Conservation (phyloP, 2,888 invertebrate species). For the Cremastobaeus sp. region DNA sequence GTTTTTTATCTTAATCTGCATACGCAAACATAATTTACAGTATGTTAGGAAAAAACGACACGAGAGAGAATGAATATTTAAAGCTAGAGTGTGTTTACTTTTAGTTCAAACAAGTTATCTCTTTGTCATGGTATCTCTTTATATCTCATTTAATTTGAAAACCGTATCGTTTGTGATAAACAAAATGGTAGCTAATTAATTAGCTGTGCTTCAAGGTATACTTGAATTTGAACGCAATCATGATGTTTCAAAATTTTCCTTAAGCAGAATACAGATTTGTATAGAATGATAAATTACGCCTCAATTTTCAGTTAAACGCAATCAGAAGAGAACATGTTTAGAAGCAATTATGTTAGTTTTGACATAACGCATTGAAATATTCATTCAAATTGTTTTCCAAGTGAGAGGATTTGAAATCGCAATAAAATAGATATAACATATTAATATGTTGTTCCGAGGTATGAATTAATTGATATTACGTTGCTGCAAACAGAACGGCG, state of each 20-base stretch:
- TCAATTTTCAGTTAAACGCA: no score
- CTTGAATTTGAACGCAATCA: constrained; percentile 1
- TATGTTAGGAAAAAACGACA: constrained; percentile 26
- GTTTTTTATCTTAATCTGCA: constrained; percentile 23
- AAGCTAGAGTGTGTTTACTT: constrained; percentile 35
- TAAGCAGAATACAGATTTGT: not conserved
- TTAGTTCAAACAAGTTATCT: constrained; percentile 47
- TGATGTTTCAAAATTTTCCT: not conserved
- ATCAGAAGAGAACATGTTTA: no score
- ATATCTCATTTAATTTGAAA: constrained; percentile 44
- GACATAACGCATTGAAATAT: no score
- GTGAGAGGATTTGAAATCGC: no score
- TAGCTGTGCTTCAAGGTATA: constrained; percentile 22
- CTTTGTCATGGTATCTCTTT: constrained; percentile 36
- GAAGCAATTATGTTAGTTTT: no score
- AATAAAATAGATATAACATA: no score
- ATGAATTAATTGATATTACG: no score
- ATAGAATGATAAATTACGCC: not conserved
- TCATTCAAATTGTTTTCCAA: no score
- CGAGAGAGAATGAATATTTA: constrained; percentile 34
- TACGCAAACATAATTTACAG: constrained; percentile 35
- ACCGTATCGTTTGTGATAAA: constrained; percentile 37
- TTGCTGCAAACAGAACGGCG: no score
- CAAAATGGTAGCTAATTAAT: constrained; percentile 40
- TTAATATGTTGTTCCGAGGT: no score